These are phyloP conservation scores for Drosophila lowei DNA, from an alignment of 1,140 invertebrate species.

Conservation along the genomic window DNA sequence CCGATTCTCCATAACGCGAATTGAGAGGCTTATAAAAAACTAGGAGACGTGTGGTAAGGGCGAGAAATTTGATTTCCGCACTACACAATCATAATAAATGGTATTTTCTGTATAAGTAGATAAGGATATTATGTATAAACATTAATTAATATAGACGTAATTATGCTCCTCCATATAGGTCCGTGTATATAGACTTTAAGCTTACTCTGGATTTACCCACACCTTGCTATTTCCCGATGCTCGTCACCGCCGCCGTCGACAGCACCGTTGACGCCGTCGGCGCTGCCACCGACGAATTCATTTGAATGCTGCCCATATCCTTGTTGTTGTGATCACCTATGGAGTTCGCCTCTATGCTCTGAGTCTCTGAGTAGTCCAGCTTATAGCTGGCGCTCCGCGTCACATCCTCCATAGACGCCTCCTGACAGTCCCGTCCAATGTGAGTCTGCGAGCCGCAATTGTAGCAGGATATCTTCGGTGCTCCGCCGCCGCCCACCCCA, in stretches of 20 bases:
- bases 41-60: constrained; percentile 72
- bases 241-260: constrained; percentile 40
- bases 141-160: constrained; percentile 57
- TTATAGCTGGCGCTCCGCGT: constrained; percentile 87
- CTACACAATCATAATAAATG: constrained; percentile 75
- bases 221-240: constrained; percentile 62
- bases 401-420: constrained; percentile 94
- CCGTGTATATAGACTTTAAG: constrained; percentile 31
- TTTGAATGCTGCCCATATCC: constrained; percentile 49
- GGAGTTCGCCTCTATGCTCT: constrained; percentile 44
- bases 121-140: constrained; percentile 69
- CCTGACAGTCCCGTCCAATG: constrained; percentile 91
- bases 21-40: constrained; percentile 64
- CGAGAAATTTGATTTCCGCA: constrained; percentile 83
- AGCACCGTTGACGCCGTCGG: constrained; percentile 30
- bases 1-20: constrained; percentile 30
- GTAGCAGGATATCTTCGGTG: constrained; percentile 85
- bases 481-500: constrained; percentile 47
- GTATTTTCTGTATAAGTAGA: constrained; percentile 67
- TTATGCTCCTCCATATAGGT: constrained; percentile 52
- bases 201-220: constrained; percentile 24
- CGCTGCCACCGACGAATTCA: constrained; percentile 43
- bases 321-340: constrained; percentile 39
- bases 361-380: constrained; percentile 84
- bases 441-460: constrained; percentile 91